Percentiles rank a stretch among this genome's conserved stretches.
These are phyloP conservation scores for Lamellibrachia luymesi DNA, from an alignment of 1,140 invertebrate genomes.

Conservation along the genomic window DNA sequence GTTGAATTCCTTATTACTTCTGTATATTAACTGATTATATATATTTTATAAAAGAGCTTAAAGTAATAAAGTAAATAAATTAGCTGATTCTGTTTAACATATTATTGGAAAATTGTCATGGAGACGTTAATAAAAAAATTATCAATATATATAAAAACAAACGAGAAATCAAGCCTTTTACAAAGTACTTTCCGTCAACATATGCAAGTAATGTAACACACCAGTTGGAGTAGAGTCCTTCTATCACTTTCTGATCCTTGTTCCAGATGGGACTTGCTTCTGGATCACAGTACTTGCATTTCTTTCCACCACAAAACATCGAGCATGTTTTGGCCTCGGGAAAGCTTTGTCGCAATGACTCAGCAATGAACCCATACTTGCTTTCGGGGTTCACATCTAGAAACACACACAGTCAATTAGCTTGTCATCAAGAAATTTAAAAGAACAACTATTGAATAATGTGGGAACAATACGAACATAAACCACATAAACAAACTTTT, in stretches of 20 bases:
- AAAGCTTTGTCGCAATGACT: slow-evolving; percentile 17
- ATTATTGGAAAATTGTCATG: background rate
- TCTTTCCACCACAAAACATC: slow-evolving; percentile 77
- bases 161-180: background rate
- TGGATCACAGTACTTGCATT: slow-evolving; percentile 68
- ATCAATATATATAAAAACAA: background rate
- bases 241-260: slow-evolving; percentile 69
- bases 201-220: slow-evolving; percentile 53
- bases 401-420: slow-evolving; percentile 2
- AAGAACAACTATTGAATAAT: background rate
- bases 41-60: background rate
- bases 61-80: background rate
- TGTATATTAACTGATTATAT: background rate
- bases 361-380: slow-evolving; percentile 22
- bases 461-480: background rate
- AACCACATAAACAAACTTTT: too few relatives aligned
- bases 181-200: background rate
- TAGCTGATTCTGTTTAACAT: background rate
- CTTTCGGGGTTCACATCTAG: slow-evolving; percentile 8
- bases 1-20: too few relatives aligned
- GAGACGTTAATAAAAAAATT: slow-evolving; percentile 6
- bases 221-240: slow-evolving; percentile 81
- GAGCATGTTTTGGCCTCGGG: slow-evolving; percentile 47
- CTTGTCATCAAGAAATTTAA: background rate
- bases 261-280: slow-evolving; percentile 70